Base-by-base conservation (phyloP, 2,113 vertebrate genomes). In the Theropithecus gelada region DNA sequence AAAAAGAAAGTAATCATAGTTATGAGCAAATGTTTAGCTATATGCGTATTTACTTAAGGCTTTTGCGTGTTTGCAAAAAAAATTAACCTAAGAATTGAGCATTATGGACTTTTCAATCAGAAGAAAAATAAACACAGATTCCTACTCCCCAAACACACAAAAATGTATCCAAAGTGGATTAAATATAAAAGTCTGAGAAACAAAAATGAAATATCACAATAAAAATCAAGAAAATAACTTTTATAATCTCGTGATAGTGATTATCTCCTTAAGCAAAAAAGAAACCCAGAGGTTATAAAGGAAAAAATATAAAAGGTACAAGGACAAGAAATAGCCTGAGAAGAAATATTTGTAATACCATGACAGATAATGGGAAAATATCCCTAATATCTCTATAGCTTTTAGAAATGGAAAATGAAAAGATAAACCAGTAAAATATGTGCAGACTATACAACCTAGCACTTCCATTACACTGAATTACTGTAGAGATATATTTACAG, bases 311-410 rank as follows among this genome's bases (percentile, higher is more conserved):
- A 85, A 85, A 72, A 85, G 17, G 35, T 48, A 6, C 38, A 35
- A 87, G 81, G n/a, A 52, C 9, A 93, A 48, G 73, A 90, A 87
- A 91, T 57, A 81, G 2, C 3, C 73, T 66, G n/a, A 30, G 38
- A 96, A 43, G 38, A 93, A 81, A 75, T 73, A 81, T 96, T 87
- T 85, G 7, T 48, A 94, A 81, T 81, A 94, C 13, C 38, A 57
- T 90, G 43, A 86, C 10, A 81, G 18, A 81, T 85, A 73, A 70
- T 48, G 9, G 50, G 27, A 84, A 96, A 96, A 93, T 61, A 93
- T 88, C 52, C 52, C 55, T 57, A 88, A 35, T 52, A 80, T 66
- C 4, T 18, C 64, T 86, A 66, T 55, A 81, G 45, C 22, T 80
- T 90, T 90, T 90, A 73, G 38, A 81, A 93, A 75, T 75, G 55